A percentile compares a stretch with the other conserved stretches of the same genome.
phyloP scores from a whole-genome alignment of 1,140 invertebrate species.

The Ceratosolen fusciceps region DNA sequence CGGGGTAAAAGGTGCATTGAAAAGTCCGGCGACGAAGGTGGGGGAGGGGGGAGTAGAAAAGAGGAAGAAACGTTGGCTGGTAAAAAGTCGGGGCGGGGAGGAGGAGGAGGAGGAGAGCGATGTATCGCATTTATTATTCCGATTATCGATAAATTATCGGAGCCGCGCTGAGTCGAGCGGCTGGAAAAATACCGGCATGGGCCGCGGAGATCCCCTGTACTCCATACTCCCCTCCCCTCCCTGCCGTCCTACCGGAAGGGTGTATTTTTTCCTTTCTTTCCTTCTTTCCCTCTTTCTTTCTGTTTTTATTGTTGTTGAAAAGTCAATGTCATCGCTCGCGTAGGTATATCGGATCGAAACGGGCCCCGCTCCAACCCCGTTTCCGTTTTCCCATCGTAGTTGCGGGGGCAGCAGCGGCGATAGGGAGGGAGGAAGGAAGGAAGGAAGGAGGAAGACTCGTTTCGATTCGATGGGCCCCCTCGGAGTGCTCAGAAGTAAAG shows the following conservation, averaged over 20 bases:
- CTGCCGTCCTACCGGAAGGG: constrained; percentile 22
- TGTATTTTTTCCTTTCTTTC: no score
- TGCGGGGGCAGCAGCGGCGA: neutral
- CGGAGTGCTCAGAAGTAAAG: neutral
- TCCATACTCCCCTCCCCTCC: no score
- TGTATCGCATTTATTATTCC: constrained; percentile 38
- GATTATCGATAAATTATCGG: constrained; percentile 49
- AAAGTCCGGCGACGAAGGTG: constrained; percentile 1
- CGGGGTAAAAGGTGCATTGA: neutral
- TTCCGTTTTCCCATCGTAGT: neutral
- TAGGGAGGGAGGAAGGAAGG: constrained; percentile 44
- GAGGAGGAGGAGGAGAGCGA: constrained; percentile 11
- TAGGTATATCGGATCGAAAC: constrained; percentile 36
- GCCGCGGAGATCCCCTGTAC: no score
- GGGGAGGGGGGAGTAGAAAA: neutral
- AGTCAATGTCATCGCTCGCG: constrained; percentile 44
- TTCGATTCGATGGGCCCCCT: neutral
- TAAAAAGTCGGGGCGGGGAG: constrained; percentile 38
- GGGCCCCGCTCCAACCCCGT: neutral
- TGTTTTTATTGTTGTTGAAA: no score
- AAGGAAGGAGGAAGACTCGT: constrained; percentile 52
- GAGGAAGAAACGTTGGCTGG: constrained; percentile 21
- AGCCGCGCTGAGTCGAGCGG: neutral
- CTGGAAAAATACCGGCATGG: neutral
- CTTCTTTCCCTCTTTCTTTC: no score